A percentile compares a stretch with the other conserved stretches of the same genome.
Conservation (phyloP, 2,888 invertebrate species). For the Limnephilus auricula region DNA sequence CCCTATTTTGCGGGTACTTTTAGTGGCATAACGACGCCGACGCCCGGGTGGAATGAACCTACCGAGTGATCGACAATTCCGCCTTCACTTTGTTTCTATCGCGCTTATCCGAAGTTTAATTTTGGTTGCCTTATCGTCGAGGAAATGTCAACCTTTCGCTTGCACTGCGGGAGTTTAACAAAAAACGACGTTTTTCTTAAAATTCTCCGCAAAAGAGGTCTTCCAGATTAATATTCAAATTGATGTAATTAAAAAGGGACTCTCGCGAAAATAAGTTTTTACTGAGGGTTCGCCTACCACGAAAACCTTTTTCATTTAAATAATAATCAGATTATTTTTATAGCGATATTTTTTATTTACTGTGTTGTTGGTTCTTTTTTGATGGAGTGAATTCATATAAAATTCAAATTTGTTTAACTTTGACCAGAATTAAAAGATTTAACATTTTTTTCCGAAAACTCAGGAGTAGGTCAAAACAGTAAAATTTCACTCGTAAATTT, state of each 20-base stretch:
- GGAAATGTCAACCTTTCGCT: slow-evolving; percentile 15
- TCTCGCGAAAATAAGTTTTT: neutral
- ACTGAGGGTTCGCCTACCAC: neutral
- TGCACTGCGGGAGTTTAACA: slow-evolving; percentile 9
- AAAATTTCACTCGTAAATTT: neutral
- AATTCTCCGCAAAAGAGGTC: neutral
- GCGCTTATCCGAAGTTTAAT: slow-evolving; percentile 51
- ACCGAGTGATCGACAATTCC: slow-evolving; percentile 41
- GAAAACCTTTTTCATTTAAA: neutral
- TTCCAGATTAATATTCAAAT: slow-evolving; percentile 40
- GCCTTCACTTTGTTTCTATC: slow-evolving; percentile 44
- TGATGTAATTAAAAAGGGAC: slow-evolving; percentile 42
- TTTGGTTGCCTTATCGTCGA: slow-evolving; percentile 50
- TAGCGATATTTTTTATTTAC: neutral
- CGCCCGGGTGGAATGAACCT: slow-evolving; percentile 9
- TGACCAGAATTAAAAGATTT: neutral
- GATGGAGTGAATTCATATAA: neutral
- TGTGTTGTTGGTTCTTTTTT: neutral
- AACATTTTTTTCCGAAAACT: neutral
- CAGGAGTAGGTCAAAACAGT: neutral
- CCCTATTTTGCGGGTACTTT: neutral
- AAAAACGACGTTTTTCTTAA: slow-evolving; percentile 29
- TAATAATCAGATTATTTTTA: neutral
- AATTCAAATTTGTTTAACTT: neutral
- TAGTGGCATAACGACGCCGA: neutral